Percentiles rank a stretch among this genome's conserved stretches.
phyloP scores from a whole-genome alignment of 2,888 invertebrate genomes.

The Notodromas monacha region DNA sequence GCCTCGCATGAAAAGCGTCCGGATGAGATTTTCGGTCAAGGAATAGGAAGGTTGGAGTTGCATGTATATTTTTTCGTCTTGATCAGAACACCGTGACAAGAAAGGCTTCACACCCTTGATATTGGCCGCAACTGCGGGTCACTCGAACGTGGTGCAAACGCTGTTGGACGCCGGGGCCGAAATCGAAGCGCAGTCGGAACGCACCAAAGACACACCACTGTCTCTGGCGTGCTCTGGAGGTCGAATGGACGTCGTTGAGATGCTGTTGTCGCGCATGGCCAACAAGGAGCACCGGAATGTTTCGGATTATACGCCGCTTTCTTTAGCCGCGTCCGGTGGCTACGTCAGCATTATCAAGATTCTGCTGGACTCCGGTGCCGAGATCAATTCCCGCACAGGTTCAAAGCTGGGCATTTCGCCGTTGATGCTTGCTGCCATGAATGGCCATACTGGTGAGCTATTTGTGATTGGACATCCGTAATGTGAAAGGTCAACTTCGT shows the following conservation, averaged over 20 bases:
- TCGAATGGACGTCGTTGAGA: constrained; percentile 74
- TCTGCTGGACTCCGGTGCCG: constrained; percentile 67
- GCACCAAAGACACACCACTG: constrained; percentile 91
- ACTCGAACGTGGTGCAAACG: constrained; percentile 64
- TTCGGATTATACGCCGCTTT: constrained; percentile 94
- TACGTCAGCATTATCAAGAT: constrained; percentile 93
- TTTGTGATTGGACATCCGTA: constrained; percentile 12
- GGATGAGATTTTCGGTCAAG: not conserved
- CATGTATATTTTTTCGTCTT: constrained; percentile 8
- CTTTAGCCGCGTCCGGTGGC: constrained; percentile 86
- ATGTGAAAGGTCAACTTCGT: constrained; percentile 7
- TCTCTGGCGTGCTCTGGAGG: constrained; percentile 92
- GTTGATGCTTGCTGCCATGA: constrained; percentile 96
- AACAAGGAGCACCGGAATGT: constrained; percentile 96
- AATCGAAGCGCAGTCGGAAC: constrained; percentile 89
- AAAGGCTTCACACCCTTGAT: constrained; percentile 95
- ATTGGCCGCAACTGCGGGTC: constrained; percentile 82
- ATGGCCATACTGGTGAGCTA: constrained; percentile 70
- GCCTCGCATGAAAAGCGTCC: constrained; percentile 1
- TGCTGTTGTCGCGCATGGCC: constrained; percentile 52
- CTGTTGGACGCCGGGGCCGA: constrained; percentile 77
- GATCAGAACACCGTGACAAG: constrained; percentile 79
- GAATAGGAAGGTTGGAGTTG: too few species aligned
- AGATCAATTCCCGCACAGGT: constrained; percentile 88
- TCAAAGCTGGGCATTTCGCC: constrained; percentile 94